Conservation (phyloP, 2,888 invertebrate genomes). For the Leptinotarsa tumamoca region DNA sequence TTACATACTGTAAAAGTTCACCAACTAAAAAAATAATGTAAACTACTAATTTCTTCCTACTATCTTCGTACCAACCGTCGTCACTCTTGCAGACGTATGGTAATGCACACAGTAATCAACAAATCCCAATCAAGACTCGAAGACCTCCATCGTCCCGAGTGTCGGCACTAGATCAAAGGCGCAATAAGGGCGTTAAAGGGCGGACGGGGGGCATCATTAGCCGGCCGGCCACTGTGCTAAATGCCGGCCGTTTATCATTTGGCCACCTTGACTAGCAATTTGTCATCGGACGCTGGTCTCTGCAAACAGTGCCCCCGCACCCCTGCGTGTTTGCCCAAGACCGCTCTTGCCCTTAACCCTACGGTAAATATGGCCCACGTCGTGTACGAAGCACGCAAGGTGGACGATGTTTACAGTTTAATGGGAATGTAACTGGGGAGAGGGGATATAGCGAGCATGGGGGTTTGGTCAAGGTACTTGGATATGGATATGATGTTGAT, state of each 20-base stretch:
- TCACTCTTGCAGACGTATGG: conserved; percentile 3
- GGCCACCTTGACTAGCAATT: conserved; percentile 65
- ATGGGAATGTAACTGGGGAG: conserved; percentile 41
- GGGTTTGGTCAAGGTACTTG: conserved; percentile 34
- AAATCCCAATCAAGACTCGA: conserved; percentile 36
- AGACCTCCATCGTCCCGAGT: conserved; percentile 51
- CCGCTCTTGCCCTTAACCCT: conserved; percentile 37
- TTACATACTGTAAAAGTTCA: too few species aligned
- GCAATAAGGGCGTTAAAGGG: conserved; percentile 65
- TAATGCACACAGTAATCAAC: conserved; percentile 32
- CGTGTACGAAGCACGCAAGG: conserved; percentile 40
- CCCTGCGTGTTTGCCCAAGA: conserved; percentile 27
- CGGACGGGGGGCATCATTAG: conserved; percentile 66
- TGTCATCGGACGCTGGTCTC: conserved; percentile 60
- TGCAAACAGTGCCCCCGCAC: conserved; percentile 8
- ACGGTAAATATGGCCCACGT: conserved; percentile 43
- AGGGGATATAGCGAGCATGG: conserved; percentile 5
- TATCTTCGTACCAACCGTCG: background rate
- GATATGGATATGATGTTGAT: conserved; percentile 29
- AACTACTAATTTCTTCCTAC: background rate
- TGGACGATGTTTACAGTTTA: conserved; percentile 34
- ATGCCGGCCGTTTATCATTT: conserved; percentile 64
- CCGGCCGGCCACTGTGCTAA: conserved; percentile 63
- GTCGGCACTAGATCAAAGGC: conserved; percentile 67
- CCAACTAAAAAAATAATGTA: too few species aligned